Conservation (phyloP, 2,888 invertebrate species). For the Amblyjoppa proteus region DNA sequence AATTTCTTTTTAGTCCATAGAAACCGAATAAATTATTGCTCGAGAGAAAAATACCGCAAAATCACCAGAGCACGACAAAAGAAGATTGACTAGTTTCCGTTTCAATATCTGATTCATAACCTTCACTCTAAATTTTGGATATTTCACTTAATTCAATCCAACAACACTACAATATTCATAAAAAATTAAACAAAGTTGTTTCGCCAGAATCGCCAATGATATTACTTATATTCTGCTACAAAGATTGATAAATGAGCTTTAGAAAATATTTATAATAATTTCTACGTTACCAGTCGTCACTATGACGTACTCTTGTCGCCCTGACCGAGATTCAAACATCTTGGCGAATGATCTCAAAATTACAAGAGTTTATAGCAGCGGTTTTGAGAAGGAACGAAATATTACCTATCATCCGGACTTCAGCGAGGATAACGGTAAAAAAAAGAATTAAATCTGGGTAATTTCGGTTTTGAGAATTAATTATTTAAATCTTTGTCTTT, state of each 20-base stretch:
- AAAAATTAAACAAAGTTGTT: not conserved
- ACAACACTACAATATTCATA: not conserved
- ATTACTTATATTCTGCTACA: not conserved
- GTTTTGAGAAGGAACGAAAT: slow-evolving; percentile 30
- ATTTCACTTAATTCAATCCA: not conserved
- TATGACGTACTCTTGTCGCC: slow-evolving; percentile 6
- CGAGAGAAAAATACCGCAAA: not conserved
- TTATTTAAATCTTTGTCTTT: not conserved
- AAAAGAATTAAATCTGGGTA: not conserved
- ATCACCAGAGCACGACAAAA: not conserved
- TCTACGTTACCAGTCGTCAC: not conserved
- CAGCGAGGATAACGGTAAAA: slow-evolving; percentile 18
- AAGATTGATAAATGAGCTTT: not conserved
- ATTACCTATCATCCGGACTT: slow-evolving; percentile 1
- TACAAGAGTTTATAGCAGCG: slow-evolving; percentile 20
- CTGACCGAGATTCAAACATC: not conserved
- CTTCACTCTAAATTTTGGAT: not conserved
- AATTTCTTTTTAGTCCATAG: too few relatives aligned
- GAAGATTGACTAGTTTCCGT: not conserved
- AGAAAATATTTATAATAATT: not conserved
- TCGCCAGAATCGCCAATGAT: not conserved
- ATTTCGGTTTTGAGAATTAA: not conserved
- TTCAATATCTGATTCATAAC: not conserved
- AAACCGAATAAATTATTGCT: not conserved
- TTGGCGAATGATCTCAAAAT: not conserved